These are phyloP conservation scores for Phymatocera aterrima DNA, from an alignment of 2,888 invertebrate species.

Conservation along the genomic window DNA sequence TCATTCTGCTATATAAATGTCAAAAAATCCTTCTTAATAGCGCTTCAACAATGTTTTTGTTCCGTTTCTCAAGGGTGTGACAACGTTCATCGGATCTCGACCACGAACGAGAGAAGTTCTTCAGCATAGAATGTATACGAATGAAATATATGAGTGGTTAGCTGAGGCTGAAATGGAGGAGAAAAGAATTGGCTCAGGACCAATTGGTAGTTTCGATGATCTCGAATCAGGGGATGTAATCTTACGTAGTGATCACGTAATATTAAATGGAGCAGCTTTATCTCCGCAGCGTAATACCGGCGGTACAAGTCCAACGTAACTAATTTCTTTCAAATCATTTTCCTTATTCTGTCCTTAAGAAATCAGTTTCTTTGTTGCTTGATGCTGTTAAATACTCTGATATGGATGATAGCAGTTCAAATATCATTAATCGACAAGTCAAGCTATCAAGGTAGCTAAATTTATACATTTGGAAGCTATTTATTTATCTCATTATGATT, in stretches of 20 bases:
- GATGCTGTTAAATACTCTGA: neutral
- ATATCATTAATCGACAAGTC: slow-evolving; percentile 6
- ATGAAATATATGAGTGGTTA: slow-evolving; percentile 86
- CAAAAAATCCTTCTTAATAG: neutral
- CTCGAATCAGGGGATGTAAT: slow-evolving; percentile 53
- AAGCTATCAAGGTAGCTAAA: neutral
- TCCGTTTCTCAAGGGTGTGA: slow-evolving; percentile 75
- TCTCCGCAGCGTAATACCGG: slow-evolving; percentile 44
- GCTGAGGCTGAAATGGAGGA: slow-evolving; percentile 81
- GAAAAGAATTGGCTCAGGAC: slow-evolving; percentile 57
- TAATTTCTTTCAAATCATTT: neutral
- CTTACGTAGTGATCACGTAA: slow-evolving; percentile 56
- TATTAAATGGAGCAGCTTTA: slow-evolving; percentile 56
- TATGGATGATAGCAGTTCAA: neutral
- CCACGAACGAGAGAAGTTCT: slow-evolving; percentile 86
- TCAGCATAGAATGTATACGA: slow-evolving; percentile 85
- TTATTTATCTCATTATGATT: neutral
- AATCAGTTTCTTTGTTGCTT: neutral
- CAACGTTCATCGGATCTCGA: slow-evolving; percentile 85
- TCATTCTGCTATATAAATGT: too few relatives aligned
- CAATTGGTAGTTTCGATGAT: slow-evolving; percentile 58
- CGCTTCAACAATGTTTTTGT: slow-evolving; percentile 53
- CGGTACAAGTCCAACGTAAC: slow-evolving; percentile 35
- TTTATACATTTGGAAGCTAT: neutral
- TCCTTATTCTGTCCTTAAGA: neutral